Percentiles rank a stretch among this genome's conserved stretches.
These are phyloP conservation scores for Drosophila pachea DNA, from an alignment of 1,140 invertebrate species.

Conservation along the genomic window DNA sequence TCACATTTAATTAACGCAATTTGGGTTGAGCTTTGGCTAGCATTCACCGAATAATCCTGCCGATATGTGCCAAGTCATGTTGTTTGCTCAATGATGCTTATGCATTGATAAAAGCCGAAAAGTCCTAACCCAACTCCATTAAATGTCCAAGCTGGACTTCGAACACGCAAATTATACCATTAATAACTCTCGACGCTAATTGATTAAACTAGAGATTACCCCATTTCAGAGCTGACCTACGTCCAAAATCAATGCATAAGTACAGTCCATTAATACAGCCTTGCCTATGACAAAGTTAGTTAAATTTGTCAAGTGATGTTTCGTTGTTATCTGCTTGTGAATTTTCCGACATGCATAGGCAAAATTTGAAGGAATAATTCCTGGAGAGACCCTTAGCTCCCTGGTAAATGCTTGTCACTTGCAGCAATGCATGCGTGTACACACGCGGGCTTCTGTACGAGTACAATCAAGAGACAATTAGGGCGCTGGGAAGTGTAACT, in stretches of 20 bases:
- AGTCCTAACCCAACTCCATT: conserved; percentile 1
- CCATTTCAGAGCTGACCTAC: background rate
- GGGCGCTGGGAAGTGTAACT: conserved; percentile 39
- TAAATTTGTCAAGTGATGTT: too few relatives aligned
- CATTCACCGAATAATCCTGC: background rate
- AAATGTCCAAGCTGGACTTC: background rate
- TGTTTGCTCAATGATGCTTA: conserved; percentile 57
- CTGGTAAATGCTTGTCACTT: conserved; percentile 71
- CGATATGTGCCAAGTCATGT: conserved; percentile 37
- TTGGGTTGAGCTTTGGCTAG: background rate
- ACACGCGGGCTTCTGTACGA: conserved; percentile 15
- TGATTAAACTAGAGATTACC: background rate
- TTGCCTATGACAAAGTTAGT: too few relatives aligned
- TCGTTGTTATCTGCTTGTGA: too few relatives aligned
- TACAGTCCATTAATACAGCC: too few relatives aligned
- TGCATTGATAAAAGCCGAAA: conserved; percentile 11
- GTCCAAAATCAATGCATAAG: background rate
- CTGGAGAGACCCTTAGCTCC: background rate
- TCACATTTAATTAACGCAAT: conserved; percentile 39
- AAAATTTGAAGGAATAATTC: conserved; percentile 59
- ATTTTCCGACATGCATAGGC: too few relatives aligned
- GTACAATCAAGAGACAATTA: conserved; percentile 24
- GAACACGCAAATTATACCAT: background rate
- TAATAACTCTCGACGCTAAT: background rate
- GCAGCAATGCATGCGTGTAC: conserved; percentile 37